Conservation (phyloP, 2,797 vertebrate species). For the Bradypodion pumilum region DNA sequence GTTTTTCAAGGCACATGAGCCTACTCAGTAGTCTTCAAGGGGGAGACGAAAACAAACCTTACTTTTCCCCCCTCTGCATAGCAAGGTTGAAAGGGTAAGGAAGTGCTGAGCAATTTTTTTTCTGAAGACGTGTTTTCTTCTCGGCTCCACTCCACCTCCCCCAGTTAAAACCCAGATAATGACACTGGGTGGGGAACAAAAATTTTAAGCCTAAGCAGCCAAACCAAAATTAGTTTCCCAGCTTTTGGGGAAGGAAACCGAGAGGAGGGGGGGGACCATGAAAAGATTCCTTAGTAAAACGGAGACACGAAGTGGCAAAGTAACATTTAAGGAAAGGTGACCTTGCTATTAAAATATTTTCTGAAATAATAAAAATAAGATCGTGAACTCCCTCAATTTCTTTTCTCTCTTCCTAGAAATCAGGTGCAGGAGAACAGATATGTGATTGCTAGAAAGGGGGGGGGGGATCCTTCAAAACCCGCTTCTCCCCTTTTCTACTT, state of each 20-base stretch:
- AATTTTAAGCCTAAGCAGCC: slow-evolving; percentile 77
- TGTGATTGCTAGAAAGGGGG: neutral
- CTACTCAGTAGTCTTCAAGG: neutral
- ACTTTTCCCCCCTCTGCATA: neutral
- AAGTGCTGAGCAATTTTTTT: slow-evolving; percentile 65
- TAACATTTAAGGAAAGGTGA: slow-evolving; percentile 80
- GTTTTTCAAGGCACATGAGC: slow-evolving; percentile 15
- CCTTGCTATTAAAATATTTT: slow-evolving; percentile 76
- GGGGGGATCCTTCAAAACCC: too few species aligned
- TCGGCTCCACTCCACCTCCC: slow-evolving; percentile 9
- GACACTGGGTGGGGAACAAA: slow-evolving; percentile 89
- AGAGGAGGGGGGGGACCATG: slow-evolving; percentile 80
- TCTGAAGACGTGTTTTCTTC: slow-evolving; percentile 28
- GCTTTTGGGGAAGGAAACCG: slow-evolving; percentile 90
- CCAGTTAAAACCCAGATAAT: slow-evolving; percentile 89
- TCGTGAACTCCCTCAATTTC: slow-evolving; percentile 53
- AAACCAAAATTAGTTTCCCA: slow-evolving; percentile 89
- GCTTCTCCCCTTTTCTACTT: slow-evolving; percentile 41
- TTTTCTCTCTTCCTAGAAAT: slow-evolving; percentile 52
- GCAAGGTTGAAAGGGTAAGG: slow-evolving; percentile 62
- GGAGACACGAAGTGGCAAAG: slow-evolving; percentile 66
- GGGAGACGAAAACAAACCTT: neutral
- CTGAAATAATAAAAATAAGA: slow-evolving; percentile 75
- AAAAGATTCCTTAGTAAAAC: slow-evolving; percentile 83
- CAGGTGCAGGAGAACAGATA: neutral